phyloP scores from a whole-genome alignment of 2,113 vertebrate species.

The Melozone crissalis region DNA sequence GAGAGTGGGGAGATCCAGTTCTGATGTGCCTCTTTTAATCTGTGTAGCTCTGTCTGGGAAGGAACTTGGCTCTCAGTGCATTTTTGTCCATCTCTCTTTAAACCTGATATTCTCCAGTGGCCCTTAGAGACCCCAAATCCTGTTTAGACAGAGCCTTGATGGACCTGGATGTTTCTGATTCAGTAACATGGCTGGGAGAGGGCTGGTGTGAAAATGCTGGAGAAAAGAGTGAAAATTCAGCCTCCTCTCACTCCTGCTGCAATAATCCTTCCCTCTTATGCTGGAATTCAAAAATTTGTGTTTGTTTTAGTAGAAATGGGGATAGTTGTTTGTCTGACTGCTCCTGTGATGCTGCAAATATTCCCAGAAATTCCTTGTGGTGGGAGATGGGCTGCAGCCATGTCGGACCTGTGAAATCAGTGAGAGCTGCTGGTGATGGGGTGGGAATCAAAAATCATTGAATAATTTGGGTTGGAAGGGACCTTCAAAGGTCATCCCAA shows the following conservation, averaged over 20 bases:
- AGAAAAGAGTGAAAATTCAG: not conserved
- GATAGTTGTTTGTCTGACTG: not conserved
- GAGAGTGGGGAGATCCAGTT: not conserved
- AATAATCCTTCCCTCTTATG: not conserved
- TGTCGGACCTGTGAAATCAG: not conserved
- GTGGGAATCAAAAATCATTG: not conserved
- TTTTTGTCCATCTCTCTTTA: slow-evolving; percentile 10
- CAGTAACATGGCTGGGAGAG: not conserved
- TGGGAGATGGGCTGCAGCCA: not conserved
- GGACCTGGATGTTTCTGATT: not conserved
- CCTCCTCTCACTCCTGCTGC: rapidly evolving
- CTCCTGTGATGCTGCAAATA: not conserved
- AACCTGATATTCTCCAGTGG: not conserved
- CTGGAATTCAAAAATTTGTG: not conserved
- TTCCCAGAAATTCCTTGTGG: rapidly evolving
- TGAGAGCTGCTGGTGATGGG: not conserved
- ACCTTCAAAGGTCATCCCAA: not conserved
- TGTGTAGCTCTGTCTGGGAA: not conserved
- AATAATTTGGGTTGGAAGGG: not conserved
- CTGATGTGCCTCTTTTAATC: not conserved
- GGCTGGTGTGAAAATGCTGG: not conserved
- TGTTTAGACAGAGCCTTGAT: slow-evolving; percentile 6
- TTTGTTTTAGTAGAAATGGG: not conserved
- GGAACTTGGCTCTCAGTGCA: not conserved
- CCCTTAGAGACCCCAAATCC: not conserved